Evolutionary conservation across 64 coral and sea anemone genomes (phyloP).

Genomic region (Porites australiensis): DNA sequence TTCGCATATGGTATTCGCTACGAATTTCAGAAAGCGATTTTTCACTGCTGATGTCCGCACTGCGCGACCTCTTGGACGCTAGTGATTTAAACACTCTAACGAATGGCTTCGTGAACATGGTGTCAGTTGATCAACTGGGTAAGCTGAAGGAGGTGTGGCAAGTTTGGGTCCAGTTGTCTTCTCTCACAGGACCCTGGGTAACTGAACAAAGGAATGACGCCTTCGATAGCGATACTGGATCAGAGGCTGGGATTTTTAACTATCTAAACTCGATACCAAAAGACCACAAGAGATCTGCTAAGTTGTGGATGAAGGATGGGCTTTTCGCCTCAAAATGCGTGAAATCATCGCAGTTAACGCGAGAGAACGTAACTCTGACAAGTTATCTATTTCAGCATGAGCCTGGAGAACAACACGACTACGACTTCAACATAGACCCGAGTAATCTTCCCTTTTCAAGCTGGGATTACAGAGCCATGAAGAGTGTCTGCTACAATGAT

Average conservation of each 20-base stretch:
- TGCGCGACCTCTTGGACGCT: neutral
- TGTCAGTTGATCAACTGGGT: neutral
- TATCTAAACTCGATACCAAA: slow-evolving; percentile 2
- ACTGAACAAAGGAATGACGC: neutral
- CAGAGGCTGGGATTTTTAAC: neutral
- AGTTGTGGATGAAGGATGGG: neutral
- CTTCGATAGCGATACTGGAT: neutral
- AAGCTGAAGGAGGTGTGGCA: slow-evolving; percentile 13
- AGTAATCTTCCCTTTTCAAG: neutral
- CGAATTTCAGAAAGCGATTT: slow-evolving; percentile 10
- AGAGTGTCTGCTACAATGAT: neutral
- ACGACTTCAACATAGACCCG: neutral
- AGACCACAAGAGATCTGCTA: slow-evolving; percentile 1
- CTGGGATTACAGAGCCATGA: neutral
- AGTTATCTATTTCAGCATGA: neutral
- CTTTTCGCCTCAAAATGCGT: neutral
- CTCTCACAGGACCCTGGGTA: neutral
- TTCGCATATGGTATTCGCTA: slow-evolving; percentile 52
- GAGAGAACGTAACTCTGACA: neutral
- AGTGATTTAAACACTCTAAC: neutral
- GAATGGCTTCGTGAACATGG: neutral
- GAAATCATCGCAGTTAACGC: neutral
- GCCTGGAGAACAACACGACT: neutral
- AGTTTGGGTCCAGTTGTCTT: slow-evolving; percentile 6
- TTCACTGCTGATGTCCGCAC: neutral